Base-by-base conservation (phyloP, 2,113 vertebrate genomes). In the Rhinopomastus cyanomelas region DNA sequence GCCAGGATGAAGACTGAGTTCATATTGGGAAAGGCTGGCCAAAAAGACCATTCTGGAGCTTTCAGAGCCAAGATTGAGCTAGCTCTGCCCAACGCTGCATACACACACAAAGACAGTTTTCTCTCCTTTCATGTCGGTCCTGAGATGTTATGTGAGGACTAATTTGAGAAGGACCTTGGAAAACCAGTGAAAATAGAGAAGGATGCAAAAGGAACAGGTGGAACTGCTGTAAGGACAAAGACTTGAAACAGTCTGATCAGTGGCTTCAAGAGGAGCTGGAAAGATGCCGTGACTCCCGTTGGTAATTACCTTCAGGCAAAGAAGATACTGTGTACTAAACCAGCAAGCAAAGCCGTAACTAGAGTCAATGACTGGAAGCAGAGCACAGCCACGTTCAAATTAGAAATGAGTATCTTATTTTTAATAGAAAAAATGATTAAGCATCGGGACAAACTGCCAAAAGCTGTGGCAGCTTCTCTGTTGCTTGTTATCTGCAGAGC, bases 341-440 rank as follows among this genome's bases (percentile, higher is more conserved):
- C 72, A 90, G 86, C 73, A 75, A 91, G 86, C 46, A 86, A 92
- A 88, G 77, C 61, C 65, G n/a, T 78, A 91, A 95, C 85, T 78
- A 86, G 73, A 91, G 85, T 83, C 32, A 95, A 30, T 90, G 87
- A 78, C 86, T 86, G 83, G 62, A 91, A 92, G 86, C 83, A 81
- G 81, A 95, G 59, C 32, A 15, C 88, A 91, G 42, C 49, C 90
- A 86, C 4, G 2, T 91, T 91, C 92, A 87, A 90, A 95, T 94
- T 91, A 94, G 93, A 95, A 95, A 88, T 84, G 86, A 92, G 66
- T 69, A 69, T 91, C 77, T 59, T 94, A 86, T 94, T 95, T 96
- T 94, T 95, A 95, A 96, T 92, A 94, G 94, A 88, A 92, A 90
- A 95, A 92, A 94, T 95, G 93, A 95, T 95, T 95, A 95, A 96